Percentiles rank a stretch among this genome's conserved stretches.
phyloP scores from a whole-genome alignment of 2,888 invertebrate species.

The Lasioglossum oenotherae region DNA sequence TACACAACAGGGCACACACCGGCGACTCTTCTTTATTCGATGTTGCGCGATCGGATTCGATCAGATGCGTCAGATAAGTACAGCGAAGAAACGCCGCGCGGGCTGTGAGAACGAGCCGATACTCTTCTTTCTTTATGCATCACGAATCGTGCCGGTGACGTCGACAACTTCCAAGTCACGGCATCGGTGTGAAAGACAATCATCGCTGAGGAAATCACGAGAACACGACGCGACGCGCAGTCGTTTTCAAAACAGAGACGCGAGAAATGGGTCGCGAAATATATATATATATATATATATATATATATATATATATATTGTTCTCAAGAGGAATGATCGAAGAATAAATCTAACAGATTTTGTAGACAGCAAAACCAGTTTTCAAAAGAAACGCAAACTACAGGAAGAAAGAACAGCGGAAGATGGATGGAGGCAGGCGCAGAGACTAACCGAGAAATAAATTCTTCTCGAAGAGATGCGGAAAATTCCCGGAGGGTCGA shows the following conservation, averaged over 20 bases:
- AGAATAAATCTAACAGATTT: background rate
- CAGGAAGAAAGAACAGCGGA: background rate
- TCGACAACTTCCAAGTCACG: constrained; percentile 10
- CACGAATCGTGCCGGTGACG: constrained; percentile 8
- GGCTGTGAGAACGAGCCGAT: constrained; percentile 1
- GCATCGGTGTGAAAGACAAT: background rate
- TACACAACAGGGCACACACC: background rate
- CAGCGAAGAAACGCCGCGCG: constrained; percentile 14
- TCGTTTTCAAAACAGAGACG: background rate
- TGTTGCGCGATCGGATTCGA: constrained; percentile 50
- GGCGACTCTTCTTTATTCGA: constrained; percentile 28
- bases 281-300: background rate
- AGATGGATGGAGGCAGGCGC: background rate
- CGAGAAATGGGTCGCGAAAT: background rate
- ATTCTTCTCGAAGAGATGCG: constrained; percentile 31
- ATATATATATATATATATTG: background rate
- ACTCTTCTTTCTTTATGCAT: constrained; percentile 38
- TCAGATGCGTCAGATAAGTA: constrained; percentile 34
- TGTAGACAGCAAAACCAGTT: background rate
- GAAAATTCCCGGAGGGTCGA: constrained; percentile 43
- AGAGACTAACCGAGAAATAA: constrained; percentile 32
- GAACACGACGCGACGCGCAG: background rate
- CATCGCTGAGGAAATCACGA: constrained; percentile 3
- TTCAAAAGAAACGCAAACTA: background rate
- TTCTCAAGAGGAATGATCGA: background rate